Evolutionary conservation across 2,888 invertebrate species (phyloP).

Genomic region (Lasioglossum pauxillum): DNA sequence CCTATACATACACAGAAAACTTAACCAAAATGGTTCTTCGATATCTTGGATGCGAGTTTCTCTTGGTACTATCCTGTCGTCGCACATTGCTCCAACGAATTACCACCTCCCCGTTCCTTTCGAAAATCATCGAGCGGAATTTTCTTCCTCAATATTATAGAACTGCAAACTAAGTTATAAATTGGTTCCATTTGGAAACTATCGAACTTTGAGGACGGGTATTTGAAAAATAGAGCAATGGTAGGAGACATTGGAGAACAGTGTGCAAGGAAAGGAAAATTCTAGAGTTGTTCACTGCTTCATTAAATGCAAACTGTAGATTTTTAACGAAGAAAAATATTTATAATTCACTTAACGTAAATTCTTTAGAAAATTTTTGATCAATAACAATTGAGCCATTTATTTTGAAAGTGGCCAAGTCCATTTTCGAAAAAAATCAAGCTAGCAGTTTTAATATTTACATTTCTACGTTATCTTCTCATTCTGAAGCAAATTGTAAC

Average conservation of each 20-base stretch:
- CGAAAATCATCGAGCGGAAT: not conserved
- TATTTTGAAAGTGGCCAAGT: no score
- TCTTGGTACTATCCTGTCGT: not conserved
- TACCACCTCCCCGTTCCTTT: not conserved
- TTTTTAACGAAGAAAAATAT: not conserved
- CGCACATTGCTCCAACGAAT: not conserved
- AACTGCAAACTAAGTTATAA: not conserved
- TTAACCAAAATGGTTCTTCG: constrained; percentile 12
- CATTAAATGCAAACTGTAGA: not conserved
- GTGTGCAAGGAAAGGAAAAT: not conserved
- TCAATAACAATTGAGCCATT: not conserved
- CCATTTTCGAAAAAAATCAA: no score
- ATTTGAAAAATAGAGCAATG: not conserved
- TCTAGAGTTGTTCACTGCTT: not conserved
- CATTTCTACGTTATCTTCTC: no score
- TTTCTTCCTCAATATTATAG: not conserved
- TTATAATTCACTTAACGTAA: not conserved
- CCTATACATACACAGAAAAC: not conserved
- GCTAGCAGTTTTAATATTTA: no score
- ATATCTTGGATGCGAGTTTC: not conserved
- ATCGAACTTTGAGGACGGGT: not conserved
- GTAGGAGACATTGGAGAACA: not conserved
- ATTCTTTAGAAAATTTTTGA: not conserved
- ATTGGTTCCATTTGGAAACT: not conserved
- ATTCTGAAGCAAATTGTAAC: no score